These are phyloP conservation scores for Cheilosia vulpina DNA, from an alignment of 2,888 invertebrate genomes.

Conservation along the genomic window DNA sequence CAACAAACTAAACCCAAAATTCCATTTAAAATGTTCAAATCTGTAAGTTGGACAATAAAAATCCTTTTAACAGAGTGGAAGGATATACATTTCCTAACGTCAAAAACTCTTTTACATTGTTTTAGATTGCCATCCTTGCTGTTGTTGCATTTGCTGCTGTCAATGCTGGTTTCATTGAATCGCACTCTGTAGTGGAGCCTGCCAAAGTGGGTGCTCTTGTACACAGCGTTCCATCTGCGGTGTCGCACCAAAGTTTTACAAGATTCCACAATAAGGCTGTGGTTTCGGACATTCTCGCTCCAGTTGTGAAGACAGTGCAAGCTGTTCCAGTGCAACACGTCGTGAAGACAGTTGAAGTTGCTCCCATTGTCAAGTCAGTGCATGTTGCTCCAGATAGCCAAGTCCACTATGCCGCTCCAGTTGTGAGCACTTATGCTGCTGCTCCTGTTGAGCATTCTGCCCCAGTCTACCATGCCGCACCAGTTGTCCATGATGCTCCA, in stretches of 20 bases:
- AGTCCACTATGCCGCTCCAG: conserved; percentile 73
- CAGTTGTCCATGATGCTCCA: conserved; percentile 72
- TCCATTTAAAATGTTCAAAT: conserved; percentile 77
- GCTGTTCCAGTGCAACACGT: conserved; percentile 73
- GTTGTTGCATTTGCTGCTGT: conserved; percentile 79
- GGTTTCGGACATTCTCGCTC: conserved; percentile 77
- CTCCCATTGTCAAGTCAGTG: conserved; percentile 37
- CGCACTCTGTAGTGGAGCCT: conserved; percentile 79
- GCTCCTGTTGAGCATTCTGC: conserved; percentile 77
- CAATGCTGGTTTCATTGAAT: conserved; percentile 78
- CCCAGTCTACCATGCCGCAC: conserved; percentile 76
- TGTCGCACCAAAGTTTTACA: conserved; percentile 84
- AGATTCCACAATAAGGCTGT: conserved; percentile 84
- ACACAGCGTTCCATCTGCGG: conserved; percentile 83
- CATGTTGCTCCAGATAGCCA: conserved; percentile 58
- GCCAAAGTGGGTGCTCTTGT: conserved; percentile 81
- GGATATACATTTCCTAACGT: not conserved
- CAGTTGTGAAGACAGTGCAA: conserved; percentile 77
- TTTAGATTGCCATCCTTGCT: conserved; percentile 73
- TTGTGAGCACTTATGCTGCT: conserved; percentile 76
- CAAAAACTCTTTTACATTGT: not conserved
- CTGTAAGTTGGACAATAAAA: conserved; percentile 69
- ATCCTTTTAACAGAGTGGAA: not conserved
- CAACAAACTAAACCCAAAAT: conserved; percentile 9
- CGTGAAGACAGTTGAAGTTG: conserved; percentile 54